Evolutionary conservation across 2,113 vertebrate genomes (phyloP), one percentile per base, ranked within the genome.

Genomic region (Phocoena sinus): DNA sequence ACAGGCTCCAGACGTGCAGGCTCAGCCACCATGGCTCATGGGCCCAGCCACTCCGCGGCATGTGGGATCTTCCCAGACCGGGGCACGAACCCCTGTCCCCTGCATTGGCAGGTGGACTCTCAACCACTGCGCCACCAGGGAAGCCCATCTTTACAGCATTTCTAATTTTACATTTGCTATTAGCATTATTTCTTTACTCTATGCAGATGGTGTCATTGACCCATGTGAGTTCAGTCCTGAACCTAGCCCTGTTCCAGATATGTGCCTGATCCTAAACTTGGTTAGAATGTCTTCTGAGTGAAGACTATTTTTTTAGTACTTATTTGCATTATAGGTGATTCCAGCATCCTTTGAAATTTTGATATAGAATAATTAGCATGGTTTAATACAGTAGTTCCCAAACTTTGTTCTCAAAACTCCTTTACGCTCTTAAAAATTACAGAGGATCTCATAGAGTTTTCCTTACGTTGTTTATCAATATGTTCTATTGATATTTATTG

Each of bases 201-300:
- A 7, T 70, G 74, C 23, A 90, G 80, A 81, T 94, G 70, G 36
- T 44, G 1, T 95, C 76, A 81, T 84, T 97, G 96, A 95, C 33
- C 60, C 80, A 74, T 97, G 73, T 65, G 92, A 96, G 85, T 50
- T 95, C 4, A 71, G 97, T 98, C 97, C 53, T 96, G 73, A 81
- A 97, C 77, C 60, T 89, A 38, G 38, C 38, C 38, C 70, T 89
- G 38, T 97, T 94, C 73, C 33, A 93, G 63, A 70, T 71, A 95
- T 60, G 6, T 88, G 0, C 0, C 70, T 65, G 15, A 80, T 87
- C 8, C 92, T 53, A 95, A 67, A 18, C 47, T 98, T 98, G 58
- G 5, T 91, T 93, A 94, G 68, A 81, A 76, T 53, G 41, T 90
- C 47, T 91, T 92, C 56, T 92, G 63, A 96, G 41, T 20, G n/a